Conservation (phyloP, 2,888 invertebrate species). For the Acrobasis repandana region DNA sequence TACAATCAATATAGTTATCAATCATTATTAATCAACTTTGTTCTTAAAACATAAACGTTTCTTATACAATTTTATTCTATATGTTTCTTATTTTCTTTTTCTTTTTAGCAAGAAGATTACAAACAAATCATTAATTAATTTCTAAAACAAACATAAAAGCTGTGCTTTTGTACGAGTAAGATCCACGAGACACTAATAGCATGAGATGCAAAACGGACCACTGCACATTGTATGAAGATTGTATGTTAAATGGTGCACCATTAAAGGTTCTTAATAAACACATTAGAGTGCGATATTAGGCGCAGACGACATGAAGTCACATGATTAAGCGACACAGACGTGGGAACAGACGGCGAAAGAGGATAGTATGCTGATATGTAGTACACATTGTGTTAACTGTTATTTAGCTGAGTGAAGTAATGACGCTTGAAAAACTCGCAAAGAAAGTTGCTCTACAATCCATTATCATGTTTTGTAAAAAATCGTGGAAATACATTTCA, state of each 20-base stretch:
- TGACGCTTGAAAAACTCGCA: not conserved
- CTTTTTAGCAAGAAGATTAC: too few relatives aligned
- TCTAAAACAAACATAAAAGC: too few relatives aligned
- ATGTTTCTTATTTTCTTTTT: too few relatives aligned
- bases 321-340: constrained; percentile 72
- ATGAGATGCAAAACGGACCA: constrained; percentile 66
- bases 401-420: not conserved
- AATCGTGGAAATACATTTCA: too few relatives aligned
- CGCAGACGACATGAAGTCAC: constrained; percentile 52
- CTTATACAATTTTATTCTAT: too few relatives aligned
- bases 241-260: constrained; percentile 74
- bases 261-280: constrained; percentile 79
- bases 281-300: constrained; percentile 78
- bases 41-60: too few relatives aligned
- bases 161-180: constrained; percentile 42
- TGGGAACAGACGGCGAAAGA: constrained; percentile 70
- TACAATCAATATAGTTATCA: too few relatives aligned
- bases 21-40: too few relatives aligned
- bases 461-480: not conserved
- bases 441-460: not conserved
- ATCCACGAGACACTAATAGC: constrained; percentile 60
- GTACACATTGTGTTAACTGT: constrained; percentile 1
- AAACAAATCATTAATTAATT: too few relatives aligned
- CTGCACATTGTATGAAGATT: constrained; percentile 55
- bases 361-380: constrained; percentile 36